phyloP scores from a whole-genome alignment of 2,888 invertebrate genomes.

The Tenodera sinensis region DNA sequence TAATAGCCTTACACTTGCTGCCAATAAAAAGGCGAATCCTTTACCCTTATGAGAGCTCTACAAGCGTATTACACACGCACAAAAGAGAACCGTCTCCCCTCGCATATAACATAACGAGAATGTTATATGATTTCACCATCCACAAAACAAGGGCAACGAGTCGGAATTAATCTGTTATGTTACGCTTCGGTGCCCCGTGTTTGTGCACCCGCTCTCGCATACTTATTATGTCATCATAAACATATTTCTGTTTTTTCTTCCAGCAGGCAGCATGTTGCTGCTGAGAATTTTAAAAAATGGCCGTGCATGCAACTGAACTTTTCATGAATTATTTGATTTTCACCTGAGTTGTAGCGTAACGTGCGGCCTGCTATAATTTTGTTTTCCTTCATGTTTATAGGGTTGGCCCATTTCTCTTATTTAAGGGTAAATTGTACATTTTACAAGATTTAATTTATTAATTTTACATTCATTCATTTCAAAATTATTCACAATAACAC shows the following conservation, averaged over 20 bases:
- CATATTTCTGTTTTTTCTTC: background rate
- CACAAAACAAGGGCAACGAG: conserved; percentile 12
- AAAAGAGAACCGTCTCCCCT: background rate
- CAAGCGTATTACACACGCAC: background rate
- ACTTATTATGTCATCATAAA: background rate
- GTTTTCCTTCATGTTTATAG: background rate
- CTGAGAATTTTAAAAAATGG: background rate
- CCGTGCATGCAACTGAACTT: background rate
- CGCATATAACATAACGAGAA: background rate
- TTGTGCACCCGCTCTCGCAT: background rate
- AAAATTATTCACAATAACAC: no score
- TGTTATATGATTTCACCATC: background rate
- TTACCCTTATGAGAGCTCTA: background rate
- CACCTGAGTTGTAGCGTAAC: background rate
- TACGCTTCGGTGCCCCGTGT: conserved; percentile 6
- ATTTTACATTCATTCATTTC: no score
- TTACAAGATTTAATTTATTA: no score
- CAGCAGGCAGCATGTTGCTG: background rate
- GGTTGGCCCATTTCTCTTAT: background rate
- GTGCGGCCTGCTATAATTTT: background rate
- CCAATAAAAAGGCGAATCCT: background rate
- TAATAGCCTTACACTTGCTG: background rate
- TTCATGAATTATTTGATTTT: background rate
- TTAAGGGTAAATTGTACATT: no score
- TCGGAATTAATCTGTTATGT: conserved; percentile 16